Evolutionary conservation across 2,888 invertebrate genomes (phyloP).

Genomic region (Deroplatys truncata): DNA sequence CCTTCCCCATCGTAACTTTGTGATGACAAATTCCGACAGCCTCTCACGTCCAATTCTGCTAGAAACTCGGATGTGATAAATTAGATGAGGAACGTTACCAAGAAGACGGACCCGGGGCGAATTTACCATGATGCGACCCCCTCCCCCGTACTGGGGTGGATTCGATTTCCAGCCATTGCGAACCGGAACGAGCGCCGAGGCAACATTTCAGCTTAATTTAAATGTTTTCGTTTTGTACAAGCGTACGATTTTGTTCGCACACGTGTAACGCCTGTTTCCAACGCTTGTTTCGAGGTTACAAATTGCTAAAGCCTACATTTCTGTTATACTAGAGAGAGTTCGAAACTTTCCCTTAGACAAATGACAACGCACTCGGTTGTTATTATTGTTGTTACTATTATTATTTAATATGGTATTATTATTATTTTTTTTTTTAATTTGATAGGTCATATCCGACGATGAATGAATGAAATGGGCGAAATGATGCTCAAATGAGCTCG

Average conservation of each 20-base stretch:
- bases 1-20: constrained; percentile 11
- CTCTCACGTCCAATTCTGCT: constrained; percentile 15
- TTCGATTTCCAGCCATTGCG: neutral
- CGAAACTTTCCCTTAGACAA: too few species aligned
- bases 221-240: neutral
- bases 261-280: neutral
- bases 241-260: neutral
- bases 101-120: constrained; percentile 1
- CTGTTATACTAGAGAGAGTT: too few species aligned
- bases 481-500: too few species aligned
- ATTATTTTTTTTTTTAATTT: too few species aligned
- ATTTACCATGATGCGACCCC: neutral
- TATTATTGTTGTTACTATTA: too few species aligned
- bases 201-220: neutral
- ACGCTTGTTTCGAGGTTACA: neutral
- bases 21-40: constrained; percentile 16
- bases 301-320: too few species aligned
- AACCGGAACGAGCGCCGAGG: too few species aligned
- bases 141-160: neutral
- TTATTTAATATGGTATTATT: too few species aligned
- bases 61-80: constrained; percentile 14
- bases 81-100: constrained; percentile 1
- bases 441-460: too few species aligned
- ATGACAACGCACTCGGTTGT: too few species aligned
- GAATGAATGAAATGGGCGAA: too few species aligned